Evolutionary conservation across 1,140 invertebrate species (phyloP).

Genomic region (Drosophila insularis): DNA sequence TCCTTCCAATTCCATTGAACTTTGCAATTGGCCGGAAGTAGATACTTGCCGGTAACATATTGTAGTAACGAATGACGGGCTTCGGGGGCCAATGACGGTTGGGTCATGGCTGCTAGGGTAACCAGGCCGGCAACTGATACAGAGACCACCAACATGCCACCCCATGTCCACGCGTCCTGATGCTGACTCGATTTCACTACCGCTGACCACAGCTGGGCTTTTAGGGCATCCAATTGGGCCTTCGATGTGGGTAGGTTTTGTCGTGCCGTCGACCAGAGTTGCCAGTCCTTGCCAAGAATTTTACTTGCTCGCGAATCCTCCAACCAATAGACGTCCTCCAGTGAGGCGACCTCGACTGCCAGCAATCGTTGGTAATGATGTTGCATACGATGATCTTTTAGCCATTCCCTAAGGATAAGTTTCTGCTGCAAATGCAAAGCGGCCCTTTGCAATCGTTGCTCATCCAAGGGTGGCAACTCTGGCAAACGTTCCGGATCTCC

Average conservation of each 20-base stretch:
- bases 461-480: conserved; percentile 90
- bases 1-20: conserved; percentile 92
- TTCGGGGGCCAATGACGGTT: conserved; percentile 91
- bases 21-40: conserved; percentile 93
- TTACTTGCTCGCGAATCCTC: conserved; percentile 89
- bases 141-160: conserved; percentile 93
- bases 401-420: conserved; percentile 91
- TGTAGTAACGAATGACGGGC: conserved; percentile 94
- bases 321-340: conserved; percentile 94
- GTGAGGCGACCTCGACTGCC: conserved; percentile 90
- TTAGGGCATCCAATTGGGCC: conserved; percentile 88
- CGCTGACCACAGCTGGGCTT: conserved; percentile 92
- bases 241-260: conserved; percentile 91
- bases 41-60: conserved; percentile 95
- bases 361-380: conserved; percentile 90
- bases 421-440: conserved; percentile 90
- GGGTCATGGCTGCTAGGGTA: conserved; percentile 93
- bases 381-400: conserved; percentile 88
- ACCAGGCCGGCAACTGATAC: conserved; percentile 92
- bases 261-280: conserved; percentile 89
- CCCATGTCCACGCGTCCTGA: conserved; percentile 94
- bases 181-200: conserved; percentile 94
- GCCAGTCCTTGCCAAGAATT: conserved; percentile 90
- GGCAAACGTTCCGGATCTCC: conserved; percentile 87
- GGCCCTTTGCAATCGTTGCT: conserved; percentile 89